Evolutionary conservation across 2,113 vertebrate genomes (phyloP).

Genomic region (Cyprichromis sp.): DNA sequence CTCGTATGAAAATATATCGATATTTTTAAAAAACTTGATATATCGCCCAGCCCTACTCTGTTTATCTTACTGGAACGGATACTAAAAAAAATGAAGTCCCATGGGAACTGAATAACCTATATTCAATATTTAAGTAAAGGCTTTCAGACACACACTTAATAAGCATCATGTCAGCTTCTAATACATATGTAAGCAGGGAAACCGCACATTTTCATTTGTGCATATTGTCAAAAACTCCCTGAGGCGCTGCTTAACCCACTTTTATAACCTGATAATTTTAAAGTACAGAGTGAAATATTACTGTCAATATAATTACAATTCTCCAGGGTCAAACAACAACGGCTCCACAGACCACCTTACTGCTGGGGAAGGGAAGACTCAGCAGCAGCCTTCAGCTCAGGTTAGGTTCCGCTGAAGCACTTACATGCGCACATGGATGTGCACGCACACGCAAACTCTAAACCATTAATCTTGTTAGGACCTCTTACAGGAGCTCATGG

Average conservation of each 20-base stretch:
- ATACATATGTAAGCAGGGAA: background rate
- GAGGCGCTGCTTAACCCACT: background rate
- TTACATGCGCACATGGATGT: background rate
- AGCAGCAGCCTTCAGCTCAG: background rate
- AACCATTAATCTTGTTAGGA: conserved; percentile 58
- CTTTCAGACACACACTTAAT: background rate
- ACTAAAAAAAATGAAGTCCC: background rate
- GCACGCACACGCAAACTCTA: background rate
- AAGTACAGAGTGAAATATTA: background rate
- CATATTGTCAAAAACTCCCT: background rate
- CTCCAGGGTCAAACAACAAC: background rate
- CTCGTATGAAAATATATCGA: no score
- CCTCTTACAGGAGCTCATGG: conserved; percentile 41
- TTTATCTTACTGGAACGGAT: background rate
- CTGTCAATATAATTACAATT: background rate
- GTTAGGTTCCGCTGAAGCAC: background rate
- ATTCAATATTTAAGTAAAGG: background rate
- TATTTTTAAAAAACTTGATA: no score
- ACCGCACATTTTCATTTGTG: background rate
- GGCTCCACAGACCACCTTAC: background rate
- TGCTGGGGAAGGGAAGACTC: background rate
- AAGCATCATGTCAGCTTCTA: background rate
- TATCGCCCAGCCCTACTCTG: no score
- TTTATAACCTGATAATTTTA: background rate
- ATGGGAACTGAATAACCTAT: background rate